Base-by-base conservation (phyloP, 2,113 vertebrate genomes). In the Speoplatyrhinus poulsoni region DNA sequence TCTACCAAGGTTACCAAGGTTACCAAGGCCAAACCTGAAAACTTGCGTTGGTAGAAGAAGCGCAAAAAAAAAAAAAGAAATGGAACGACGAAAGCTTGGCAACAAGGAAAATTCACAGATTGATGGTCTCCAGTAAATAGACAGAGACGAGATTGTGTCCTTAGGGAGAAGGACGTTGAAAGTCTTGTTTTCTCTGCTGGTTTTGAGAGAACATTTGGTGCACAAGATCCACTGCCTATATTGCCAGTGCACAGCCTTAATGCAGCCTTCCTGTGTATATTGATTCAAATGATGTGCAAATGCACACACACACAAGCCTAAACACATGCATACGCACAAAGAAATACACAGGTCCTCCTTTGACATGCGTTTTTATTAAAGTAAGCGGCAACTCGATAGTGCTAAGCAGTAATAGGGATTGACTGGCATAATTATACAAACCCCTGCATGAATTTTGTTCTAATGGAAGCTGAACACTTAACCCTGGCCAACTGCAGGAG, bases 371-470 rank as follows among this genome's bases (percentile, higher is more conserved):
- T 95, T 96, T 96, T 95, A 96, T 96, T 95, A 94, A 94, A 93
- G 94, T 93, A 93, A 96, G 93, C 95, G 96, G 94, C 94, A 96
- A 94, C 90, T 97, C 95, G 93, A 96, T 97, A 94, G 88, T 77
- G 93, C 92, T 94, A 95, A 95, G 94, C 93, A 94, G 93, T 95
- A 95, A 97, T 96, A 92, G 93, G 93, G 94, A 97, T 96, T 95
- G 95, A 96, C 96, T 92, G 92, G 93, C 92, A 92, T 97, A 96
- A 97, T 98, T 96, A 94, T 92, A 92, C 89, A 94, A 93, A 94
- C 93, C 83, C 91, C 93, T 93, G 94, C 94, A 94, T 94, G 94
- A 94, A 93, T 95, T 93, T 85, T 90, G 82, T 89, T 93, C 93
- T 94, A 95, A 95, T 92, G 94, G 94, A 94, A 93, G 92, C 90